Evolutionary conservation across 2,797 vertebrate genomes (phyloP).

Genomic region (Craterocephalus amniculus): DNA sequence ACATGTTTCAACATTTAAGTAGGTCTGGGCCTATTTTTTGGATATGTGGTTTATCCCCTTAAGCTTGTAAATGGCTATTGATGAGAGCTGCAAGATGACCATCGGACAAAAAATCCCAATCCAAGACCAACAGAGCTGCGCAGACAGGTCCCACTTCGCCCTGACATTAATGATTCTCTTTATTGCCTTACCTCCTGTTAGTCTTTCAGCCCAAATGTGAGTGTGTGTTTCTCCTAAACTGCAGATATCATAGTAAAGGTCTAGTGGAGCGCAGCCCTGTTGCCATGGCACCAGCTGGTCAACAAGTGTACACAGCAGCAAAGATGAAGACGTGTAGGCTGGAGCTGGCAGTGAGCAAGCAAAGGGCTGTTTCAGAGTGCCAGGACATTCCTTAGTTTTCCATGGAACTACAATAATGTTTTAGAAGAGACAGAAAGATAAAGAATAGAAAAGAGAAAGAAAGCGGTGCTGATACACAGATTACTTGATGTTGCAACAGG

Average conservation of each 20-base stretch:
- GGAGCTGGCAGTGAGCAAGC: conserved; percentile 44
- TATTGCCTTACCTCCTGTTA: conserved; percentile 54
- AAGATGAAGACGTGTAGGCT: conserved; percentile 61
- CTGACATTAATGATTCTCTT: conserved; percentile 46
- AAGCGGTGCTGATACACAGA: conserved; percentile 17
- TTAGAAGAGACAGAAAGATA: conserved; percentile 24
- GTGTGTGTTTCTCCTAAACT: conserved; percentile 32
- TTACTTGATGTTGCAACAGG: conserved; percentile 23
- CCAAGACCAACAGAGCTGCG: conserved; percentile 36
- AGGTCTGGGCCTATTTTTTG: conserved; percentile 8
- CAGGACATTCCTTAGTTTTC: conserved; percentile 69
- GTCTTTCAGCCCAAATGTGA: conserved; percentile 31
- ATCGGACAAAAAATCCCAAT: conserved; percentile 8
- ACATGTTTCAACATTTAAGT: conserved; percentile 17
- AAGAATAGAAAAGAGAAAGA: neutral
- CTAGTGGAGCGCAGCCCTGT: conserved; percentile 44
- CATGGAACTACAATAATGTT: conserved; percentile 24
- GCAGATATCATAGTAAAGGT: conserved; percentile 54
- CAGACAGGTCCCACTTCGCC: conserved; percentile 8
- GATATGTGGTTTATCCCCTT: neutral
- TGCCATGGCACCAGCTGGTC: conserved; percentile 69
- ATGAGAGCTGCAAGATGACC: conserved; percentile 13
- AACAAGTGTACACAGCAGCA: conserved; percentile 77
- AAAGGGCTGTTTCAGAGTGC: conserved; percentile 21
- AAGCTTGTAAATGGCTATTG: conserved; percentile 33